Evolutionary conservation across 2,888 invertebrate genomes (phyloP).

Genomic region (Drosophila ustulata): DNA sequence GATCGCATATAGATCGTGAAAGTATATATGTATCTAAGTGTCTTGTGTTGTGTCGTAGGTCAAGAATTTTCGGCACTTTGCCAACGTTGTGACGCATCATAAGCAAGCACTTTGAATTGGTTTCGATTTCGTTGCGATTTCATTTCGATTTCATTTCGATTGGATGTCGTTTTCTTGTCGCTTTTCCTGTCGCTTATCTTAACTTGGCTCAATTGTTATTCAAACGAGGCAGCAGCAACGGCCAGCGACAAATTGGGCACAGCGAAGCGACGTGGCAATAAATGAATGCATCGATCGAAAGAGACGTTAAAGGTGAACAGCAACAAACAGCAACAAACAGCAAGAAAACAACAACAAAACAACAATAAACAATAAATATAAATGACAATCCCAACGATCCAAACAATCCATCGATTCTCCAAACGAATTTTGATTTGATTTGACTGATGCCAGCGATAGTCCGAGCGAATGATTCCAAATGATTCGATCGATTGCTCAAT

Average conservation of each 20-base stretch:
- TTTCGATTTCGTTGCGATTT: conserved; percentile 19
- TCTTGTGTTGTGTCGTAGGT: conserved; percentile 54
- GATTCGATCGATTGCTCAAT: conserved; percentile 51
- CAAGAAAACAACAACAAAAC: not conserved
- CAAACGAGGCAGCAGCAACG: conserved; percentile 36
- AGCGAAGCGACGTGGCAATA: conserved; percentile 52
- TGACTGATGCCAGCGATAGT: conserved; percentile 28
- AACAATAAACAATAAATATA: conserved; percentile 39
- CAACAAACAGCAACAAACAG: not conserved
- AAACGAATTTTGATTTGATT: conserved; percentile 23
- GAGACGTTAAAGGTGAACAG: conserved; percentile 56
- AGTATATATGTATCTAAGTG: conserved; percentile 6
- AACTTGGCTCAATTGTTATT: conserved; percentile 51
- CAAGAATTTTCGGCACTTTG: conserved; percentile 48
- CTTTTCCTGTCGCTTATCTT: conserved; percentile 43
- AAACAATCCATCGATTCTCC: conserved; percentile 39
- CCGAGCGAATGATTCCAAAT: conserved; percentile 34
- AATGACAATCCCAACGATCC: conserved; percentile 40
- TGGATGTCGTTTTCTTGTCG: conserved; percentile 30
- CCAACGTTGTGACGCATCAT: conserved; percentile 53
- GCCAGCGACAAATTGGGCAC: conserved; percentile 52
- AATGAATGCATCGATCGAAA: conserved; percentile 54
- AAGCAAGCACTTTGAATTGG: conserved; percentile 5
- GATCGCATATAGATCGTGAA: not conserved
- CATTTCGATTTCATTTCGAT: conserved; percentile 25